These are phyloP conservation scores for Pantala flavescens DNA, from an alignment of 1,140 invertebrate genomes.

Conservation along the genomic window DNA sequence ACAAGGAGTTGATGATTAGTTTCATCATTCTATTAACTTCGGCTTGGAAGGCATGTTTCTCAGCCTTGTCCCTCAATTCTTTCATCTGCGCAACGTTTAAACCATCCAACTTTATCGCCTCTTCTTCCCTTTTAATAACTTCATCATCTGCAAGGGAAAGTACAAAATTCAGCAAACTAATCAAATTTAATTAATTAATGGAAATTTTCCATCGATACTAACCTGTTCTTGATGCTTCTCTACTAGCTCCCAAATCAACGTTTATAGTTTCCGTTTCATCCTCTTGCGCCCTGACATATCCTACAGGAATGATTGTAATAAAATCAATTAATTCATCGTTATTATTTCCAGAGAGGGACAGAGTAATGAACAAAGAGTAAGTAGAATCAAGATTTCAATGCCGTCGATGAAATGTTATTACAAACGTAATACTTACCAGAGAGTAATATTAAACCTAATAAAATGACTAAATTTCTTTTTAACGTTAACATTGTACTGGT, in stretches of 20 bases:
- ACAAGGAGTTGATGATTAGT: constrained; percentile 96
- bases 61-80: constrained; percentile 79
- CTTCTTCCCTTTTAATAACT: constrained; percentile 77
- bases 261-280: constrained; percentile 49
- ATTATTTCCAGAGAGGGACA: no score
- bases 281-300: constrained; percentile 26
- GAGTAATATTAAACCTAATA: background rate
- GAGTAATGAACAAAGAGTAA: background rate
- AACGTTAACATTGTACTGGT: background rate
- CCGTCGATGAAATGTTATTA: no score
- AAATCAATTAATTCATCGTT: background rate
- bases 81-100: constrained; percentile 89
- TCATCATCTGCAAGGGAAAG: constrained; percentile 52
- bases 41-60: constrained; percentile 91
- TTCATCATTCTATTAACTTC: constrained; percentile 99
- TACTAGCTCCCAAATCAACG: constrained; percentile 61
- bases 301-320: background rate
- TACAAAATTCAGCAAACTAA: constrained; percentile 1
- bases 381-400: background rate
- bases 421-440: background rate
- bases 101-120: constrained; percentile 93
- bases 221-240: constrained; percentile 78
- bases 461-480: background rate
- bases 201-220: constrained; percentile 22
- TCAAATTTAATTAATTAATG: background rate